Base-by-base conservation (phyloP, 1,140 invertebrate species). In the Meloidogyne chitwoodi region DNA sequence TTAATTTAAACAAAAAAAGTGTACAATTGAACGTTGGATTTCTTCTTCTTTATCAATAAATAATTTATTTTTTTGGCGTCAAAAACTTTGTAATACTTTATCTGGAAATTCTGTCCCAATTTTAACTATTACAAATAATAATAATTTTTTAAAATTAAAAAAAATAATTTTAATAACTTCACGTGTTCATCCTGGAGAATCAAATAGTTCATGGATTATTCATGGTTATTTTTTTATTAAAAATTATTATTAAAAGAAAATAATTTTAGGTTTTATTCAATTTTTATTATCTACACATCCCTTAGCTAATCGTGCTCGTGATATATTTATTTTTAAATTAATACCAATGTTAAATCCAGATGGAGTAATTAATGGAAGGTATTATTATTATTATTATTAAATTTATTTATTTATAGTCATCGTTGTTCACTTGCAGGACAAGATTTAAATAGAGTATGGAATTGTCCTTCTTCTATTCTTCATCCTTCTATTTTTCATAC, bases 281-380 rank as follows among this genome's bases (percentile, higher is more conserved):
- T 80, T 81, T 71, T 69, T 80, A 31, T 22, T 74, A 38, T 79
- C 76, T 22, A 14, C 62, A 12, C 14, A 41, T 61, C 63, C 74
- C 14, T 38, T 78, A 24, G 82, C 83, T 4, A 66, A 24, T 19
- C 65, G 82, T 48, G 63, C 83, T 19, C 74, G 86, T 3, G 75
- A 86, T 56, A 38, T 63, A 24, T 91, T 94, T 6, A 91, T 94
- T 62, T 93, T 96, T 83, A 94, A 94, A 88, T 91, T 96, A 66
- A 90, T 98, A 64, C 95, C 95, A 0, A 98, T 98, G 95, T 87
- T 97, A 64, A 98, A 98, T 89, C 95, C 95, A 3, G 95, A 98
- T 88, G 89, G 89, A 12, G 89, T 90, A 41, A 87, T 90, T 83
- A 94, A 96, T 66, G 95, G 95, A 24, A 93, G 70, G 70, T 71